Evolutionary conservation across 2,888 invertebrate genomes (phyloP).

Genomic region (Volucella bombylans): DNA sequence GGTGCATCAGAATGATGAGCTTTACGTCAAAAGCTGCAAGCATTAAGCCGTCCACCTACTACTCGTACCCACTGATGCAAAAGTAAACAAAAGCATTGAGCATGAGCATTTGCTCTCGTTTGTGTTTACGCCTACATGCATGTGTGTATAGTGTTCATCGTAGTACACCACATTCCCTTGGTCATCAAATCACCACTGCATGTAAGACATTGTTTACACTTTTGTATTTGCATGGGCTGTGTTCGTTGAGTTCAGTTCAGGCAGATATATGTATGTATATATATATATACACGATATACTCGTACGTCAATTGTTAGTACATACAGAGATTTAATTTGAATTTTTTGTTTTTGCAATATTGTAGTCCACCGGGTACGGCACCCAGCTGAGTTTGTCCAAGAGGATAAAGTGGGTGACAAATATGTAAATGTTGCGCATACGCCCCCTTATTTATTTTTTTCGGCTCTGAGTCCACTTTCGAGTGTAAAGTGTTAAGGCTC

Average conservation of each 20-base stretch:
- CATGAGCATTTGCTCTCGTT: conserved; percentile 51
- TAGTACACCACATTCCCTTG: neutral
- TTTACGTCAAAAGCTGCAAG: conserved; percentile 56
- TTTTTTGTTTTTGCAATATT: neutral
- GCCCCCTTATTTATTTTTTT: conserved; percentile 16
- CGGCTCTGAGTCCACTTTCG: neutral
- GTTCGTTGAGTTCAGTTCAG: conserved; percentile 11
- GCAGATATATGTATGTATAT: neutral
- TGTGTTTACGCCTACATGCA: conserved; percentile 24
- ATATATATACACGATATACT: neutral
- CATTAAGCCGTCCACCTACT: conserved; percentile 29
- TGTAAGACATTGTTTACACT: conserved; percentile 46
- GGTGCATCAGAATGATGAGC: conserved; percentile 10
- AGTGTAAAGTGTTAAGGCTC: neutral
- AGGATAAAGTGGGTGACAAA: conserved; percentile 25
- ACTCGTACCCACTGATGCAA: conserved; percentile 35
- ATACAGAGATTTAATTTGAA: conserved; percentile 8
- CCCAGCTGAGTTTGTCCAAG: conserved; percentile 24
- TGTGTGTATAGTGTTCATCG: neutral
- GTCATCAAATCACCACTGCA: neutral
- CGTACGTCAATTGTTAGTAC: conserved; percentile 7
- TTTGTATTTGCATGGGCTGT: conserved; percentile 24
- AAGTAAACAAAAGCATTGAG: conserved; percentile 52
- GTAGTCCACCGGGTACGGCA: neutral
- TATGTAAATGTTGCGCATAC: conserved; percentile 54